Conservation (phyloP, 2,888 invertebrate genomes). For the Drosophila robusta region DNA sequence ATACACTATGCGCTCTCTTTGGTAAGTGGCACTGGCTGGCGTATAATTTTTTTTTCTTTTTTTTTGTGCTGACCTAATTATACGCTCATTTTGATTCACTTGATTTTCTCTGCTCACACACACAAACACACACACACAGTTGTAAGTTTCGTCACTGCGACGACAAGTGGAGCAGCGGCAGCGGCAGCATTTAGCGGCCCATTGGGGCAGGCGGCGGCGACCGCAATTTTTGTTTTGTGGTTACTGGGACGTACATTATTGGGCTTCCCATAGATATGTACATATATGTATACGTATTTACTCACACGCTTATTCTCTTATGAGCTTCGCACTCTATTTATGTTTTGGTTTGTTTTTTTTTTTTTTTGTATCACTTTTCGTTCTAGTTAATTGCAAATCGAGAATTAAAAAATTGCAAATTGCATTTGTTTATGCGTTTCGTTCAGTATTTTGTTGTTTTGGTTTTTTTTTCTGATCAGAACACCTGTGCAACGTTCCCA, state of each 20-base stretch:
- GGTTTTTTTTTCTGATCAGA: slow-evolving; percentile 17
- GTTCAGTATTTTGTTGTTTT: slow-evolving; percentile 12
- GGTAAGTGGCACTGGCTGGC: slow-evolving; percentile 75
- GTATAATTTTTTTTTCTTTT: slow-evolving; percentile 64
- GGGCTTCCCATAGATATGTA: slow-evolving; percentile 53
- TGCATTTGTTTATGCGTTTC: slow-evolving; percentile 45
- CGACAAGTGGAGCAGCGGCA: slow-evolving; percentile 79
- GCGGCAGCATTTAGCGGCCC: slow-evolving; percentile 53
- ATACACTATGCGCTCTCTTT: slow-evolving; percentile 68
- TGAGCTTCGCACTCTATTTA: slow-evolving; percentile 54
- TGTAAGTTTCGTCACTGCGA: slow-evolving; percentile 75
- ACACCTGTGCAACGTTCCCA: slow-evolving; percentile 59
- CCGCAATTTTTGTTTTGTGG: slow-evolving; percentile 73
- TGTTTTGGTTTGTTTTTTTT: slow-evolving; percentile 22
- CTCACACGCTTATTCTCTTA: slow-evolving; percentile 47
- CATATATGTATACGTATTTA: slow-evolving; percentile 22
- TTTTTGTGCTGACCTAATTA: slow-evolving; percentile 83
- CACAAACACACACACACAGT: slow-evolving; percentile 29
- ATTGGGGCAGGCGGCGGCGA: slow-evolving; percentile 71
- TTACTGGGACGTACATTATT: slow-evolving; percentile 74
- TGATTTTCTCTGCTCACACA: slow-evolving; percentile 79
- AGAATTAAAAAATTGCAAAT: slow-evolving; percentile 23
- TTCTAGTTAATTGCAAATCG: slow-evolving; percentile 45
- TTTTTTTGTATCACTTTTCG: slow-evolving; percentile 45
- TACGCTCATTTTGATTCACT: slow-evolving; percentile 82